Conservation (phyloP, 1,140 invertebrate species). For the Ctenoplectra terminalis region DNA sequence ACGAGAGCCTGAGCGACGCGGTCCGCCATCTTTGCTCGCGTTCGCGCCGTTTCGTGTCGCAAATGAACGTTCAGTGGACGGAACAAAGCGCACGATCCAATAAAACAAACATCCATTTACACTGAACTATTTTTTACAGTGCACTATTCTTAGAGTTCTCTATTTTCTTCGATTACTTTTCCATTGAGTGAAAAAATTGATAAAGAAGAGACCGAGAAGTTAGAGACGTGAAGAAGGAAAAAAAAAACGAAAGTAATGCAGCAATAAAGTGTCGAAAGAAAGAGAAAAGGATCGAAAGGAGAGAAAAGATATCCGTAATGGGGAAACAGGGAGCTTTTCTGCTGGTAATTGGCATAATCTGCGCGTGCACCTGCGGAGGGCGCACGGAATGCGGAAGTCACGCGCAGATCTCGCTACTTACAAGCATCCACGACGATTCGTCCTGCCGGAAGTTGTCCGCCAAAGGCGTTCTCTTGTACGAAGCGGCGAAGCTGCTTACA, state of each 20-base stretch:
- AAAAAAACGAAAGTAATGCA: background rate
- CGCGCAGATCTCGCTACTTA: slow-evolving; percentile 73
- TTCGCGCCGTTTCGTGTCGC: background rate
- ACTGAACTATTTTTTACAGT: too few species aligned
- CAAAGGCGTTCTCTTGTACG: slow-evolving; percentile 75
- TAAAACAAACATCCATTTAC: too few species aligned
- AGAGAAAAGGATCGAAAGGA: background rate
- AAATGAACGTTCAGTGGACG: background rate
- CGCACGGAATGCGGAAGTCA: slow-evolving; percentile 72
- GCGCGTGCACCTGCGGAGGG: slow-evolving; percentile 76
- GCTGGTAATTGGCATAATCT: slow-evolving; percentile 65
- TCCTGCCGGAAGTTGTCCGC: slow-evolving; percentile 73
- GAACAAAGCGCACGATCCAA: too few species aligned
- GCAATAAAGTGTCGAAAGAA: background rate
- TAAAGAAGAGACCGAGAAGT: too few species aligned
- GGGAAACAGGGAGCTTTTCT: slow-evolving; percentile 49
- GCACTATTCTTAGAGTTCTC: too few species aligned
- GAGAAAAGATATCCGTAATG: slow-evolving; percentile 22
- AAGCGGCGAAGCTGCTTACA: slow-evolving; percentile 76
- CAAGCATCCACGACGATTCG: slow-evolving; percentile 76
- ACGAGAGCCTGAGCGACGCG: background rate
- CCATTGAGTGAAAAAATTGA: too few species aligned
- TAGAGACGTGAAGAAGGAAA: background rate
- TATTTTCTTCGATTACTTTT: too few species aligned
- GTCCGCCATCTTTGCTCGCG: background rate